A percentile compares a stretch with the other conserved stretches of the same genome.
Evolutionary conservation across 2,888 invertebrate species (phyloP).

Genomic region (Mimumesa dahlbomi): DNA sequence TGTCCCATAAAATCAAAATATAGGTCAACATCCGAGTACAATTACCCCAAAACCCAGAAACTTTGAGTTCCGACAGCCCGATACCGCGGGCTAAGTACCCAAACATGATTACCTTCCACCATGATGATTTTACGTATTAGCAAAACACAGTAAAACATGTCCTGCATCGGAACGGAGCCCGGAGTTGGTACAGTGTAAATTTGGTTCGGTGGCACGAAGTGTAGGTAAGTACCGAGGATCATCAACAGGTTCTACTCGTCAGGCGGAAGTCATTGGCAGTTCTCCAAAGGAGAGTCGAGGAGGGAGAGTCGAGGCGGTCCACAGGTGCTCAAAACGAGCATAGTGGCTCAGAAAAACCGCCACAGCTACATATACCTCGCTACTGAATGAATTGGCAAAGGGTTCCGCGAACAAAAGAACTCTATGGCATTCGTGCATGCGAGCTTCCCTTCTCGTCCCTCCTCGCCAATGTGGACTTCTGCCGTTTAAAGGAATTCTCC

Average conservation of each 20-base stretch:
- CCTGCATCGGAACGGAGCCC: too few species aligned
- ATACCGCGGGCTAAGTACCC: too few species aligned
- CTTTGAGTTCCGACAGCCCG: too few species aligned
- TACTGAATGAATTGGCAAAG: slow-evolving; percentile 45
- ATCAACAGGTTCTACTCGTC: slow-evolving; percentile 71
- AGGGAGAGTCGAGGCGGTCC: slow-evolving; percentile 46
- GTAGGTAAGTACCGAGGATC: slow-evolving; percentile 52
- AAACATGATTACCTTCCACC: too few species aligned
- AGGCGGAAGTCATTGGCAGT: slow-evolving; percentile 71
- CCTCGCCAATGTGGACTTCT: slow-evolving; percentile 1
- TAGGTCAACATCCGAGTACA: too few species aligned
- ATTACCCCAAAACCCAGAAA: too few species aligned
- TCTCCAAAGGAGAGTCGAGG: slow-evolving; percentile 65
- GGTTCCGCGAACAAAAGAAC: slow-evolving; percentile 47
- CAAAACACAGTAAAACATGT: too few species aligned
- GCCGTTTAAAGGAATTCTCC: slow-evolving; percentile 24
- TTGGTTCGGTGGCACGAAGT: slow-evolving; percentile 35
- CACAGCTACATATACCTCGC: slow-evolving; percentile 27
- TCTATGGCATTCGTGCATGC: slow-evolving; percentile 25
- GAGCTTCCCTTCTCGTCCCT: slow-evolving; percentile 13
- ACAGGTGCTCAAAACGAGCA: slow-evolving; percentile 60
- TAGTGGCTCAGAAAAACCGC: slow-evolving; percentile 40
- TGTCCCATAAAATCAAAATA: too few species aligned
- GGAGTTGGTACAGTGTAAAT: slow-evolving; percentile 22
- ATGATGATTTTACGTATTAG: too few species aligned